Evolutionary conservation across 1,140 invertebrate genomes (phyloP), one percentile per base, ranked within the genome.

Genomic region (Zaprionus inermis): DNA sequence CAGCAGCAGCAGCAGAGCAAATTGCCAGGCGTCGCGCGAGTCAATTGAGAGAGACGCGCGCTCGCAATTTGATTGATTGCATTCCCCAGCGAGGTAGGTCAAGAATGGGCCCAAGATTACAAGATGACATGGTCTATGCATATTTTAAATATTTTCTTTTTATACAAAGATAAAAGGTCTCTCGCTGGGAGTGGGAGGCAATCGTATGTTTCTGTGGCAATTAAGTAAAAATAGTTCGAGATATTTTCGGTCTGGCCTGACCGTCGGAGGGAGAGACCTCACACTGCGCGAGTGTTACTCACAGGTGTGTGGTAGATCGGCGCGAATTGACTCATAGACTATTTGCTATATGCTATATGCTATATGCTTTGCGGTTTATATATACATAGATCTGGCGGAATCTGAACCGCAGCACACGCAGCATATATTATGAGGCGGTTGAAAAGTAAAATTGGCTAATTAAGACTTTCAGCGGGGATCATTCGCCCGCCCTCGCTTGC

Each of bases 21-120:
- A 71, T 65, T 69, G 76, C 67, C 28, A 38, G 57, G 51, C 70
- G 67, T 63, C 76, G 67, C 41, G 46, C 72, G 59, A 41, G 44
- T 82, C 76, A 81, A 85, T 86, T 86, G 81, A 81, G 68, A 72
- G n/a, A 44, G 38, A n/a, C 44, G 44, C 44, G 44, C 44, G 56
- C n/a, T 56, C 72, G 24, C 24, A 54, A 65, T 72, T 80, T 86
- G 83, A 86, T 88, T 85, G 76, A 86, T 86, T 83, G 73, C 83
- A 79, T 72, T 80, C 61, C 67, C 46, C 38, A 44, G 6, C 30
- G 30, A 7, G 30, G 30, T 7, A 32, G 30, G 30, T 10, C 38
- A 44, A 44, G 38, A 44, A 44, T 16, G 41, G 54, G 28, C n/a
- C 59, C 44, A 49, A 22, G 44, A 49, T 49, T 49, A 11, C 55